Percentiles rank a stretch among this genome's conserved stretches.
Conservation (phyloP, 2,113 vertebrate species). For the Struthidea cinerea region DNA sequence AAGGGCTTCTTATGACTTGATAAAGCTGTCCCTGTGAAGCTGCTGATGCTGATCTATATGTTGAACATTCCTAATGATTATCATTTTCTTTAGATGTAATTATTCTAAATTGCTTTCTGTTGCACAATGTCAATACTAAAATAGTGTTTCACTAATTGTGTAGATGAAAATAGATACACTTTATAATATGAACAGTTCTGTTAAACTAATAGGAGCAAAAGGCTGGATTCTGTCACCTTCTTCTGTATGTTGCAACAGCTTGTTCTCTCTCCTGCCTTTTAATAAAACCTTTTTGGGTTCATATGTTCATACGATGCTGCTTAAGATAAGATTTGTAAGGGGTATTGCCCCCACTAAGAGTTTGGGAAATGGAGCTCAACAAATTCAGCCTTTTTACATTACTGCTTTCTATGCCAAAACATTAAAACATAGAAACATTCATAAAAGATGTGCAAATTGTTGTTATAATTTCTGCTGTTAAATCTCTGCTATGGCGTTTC, state of each 20-base stretch:
- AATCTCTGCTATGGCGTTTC: background rate
- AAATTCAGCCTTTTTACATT: background rate
- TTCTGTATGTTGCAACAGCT: background rate
- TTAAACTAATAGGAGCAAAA: background rate
- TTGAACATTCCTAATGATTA: background rate
- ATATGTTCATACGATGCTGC: background rate
- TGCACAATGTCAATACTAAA: background rate
- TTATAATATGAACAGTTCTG: background rate
- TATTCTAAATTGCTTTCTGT: background rate
- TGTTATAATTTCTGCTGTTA: background rate
- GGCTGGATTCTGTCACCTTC: background rate
- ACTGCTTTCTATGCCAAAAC: background rate
- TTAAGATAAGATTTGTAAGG: background rate
- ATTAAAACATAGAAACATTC: background rate
- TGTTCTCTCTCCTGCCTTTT: background rate
- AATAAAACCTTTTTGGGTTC: background rate
- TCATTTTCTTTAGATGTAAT: background rate
- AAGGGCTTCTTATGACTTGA: background rate
- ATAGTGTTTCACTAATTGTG: background rate
- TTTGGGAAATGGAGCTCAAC: background rate
- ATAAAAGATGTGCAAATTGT: background rate
- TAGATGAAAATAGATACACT: background rate
- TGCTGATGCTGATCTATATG: background rate
- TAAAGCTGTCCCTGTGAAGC: background rate
- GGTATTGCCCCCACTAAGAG: background rate